Percentiles rank a stretch among this genome's conserved stretches.
Evolutionary conservation across 2,797 vertebrate species (phyloP).

Genomic region (Acanthopagrus latus): DNA sequence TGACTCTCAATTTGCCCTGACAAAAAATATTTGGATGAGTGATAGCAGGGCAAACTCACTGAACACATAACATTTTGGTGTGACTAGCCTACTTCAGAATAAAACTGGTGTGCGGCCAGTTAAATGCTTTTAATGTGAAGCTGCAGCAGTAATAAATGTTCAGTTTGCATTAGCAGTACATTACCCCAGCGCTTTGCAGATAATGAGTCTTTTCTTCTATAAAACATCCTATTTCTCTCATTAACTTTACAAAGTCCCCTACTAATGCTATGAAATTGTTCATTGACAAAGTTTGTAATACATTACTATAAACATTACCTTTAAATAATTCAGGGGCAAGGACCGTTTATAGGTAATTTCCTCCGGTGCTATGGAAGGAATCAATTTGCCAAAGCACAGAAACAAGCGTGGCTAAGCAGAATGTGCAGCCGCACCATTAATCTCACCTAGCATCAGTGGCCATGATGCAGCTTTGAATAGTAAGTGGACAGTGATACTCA

Average conservation of each 20-base stretch:
- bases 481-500: slow-evolving; percentile 35
- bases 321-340: slow-evolving; percentile 42
- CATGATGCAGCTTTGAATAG: slow-evolving; percentile 25
- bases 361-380: slow-evolving; percentile 34
- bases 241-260: slow-evolving; percentile 20
- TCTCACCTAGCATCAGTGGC: slow-evolving; percentile 60
- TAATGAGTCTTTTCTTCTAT: no score
- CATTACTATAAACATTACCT: slow-evolving; percentile 50
- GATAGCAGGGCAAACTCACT: no score
- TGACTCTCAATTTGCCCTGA: no score
- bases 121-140: no score
- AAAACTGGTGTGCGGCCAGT: no score
- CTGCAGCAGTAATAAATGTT: no score
- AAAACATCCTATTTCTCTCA: background rate
- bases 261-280: background rate
- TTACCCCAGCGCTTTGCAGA: no score
- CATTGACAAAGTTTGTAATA: slow-evolving; percentile 26
- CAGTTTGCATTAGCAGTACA: no score
- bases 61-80: no score
- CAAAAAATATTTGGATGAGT: no score
- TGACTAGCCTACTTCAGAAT: no score
- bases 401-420: slow-evolving; percentile 54
- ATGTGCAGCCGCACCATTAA: slow-evolving; percentile 55
- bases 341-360: slow-evolving; percentile 38
- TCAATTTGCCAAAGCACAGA: slow-evolving; percentile 39